Evolutionary conservation across 2,797 vertebrate genomes (phyloP), one percentile per base, ranked within the genome.

Genomic region (Sitta carolinensis): DNA sequence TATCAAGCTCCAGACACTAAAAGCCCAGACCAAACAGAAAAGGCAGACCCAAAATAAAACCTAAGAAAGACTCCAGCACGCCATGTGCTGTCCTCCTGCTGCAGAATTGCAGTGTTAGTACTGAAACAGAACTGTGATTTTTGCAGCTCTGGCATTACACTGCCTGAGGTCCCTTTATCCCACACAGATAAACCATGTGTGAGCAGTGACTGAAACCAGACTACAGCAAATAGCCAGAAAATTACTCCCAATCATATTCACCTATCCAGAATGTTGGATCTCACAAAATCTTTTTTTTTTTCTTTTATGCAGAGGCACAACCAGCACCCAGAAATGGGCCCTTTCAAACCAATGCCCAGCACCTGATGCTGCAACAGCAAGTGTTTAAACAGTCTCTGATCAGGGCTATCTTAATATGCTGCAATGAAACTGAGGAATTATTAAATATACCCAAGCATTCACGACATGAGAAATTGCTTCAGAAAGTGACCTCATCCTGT

Each of bases 111-210:
- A 66, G 17, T 3, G 54, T 14, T 15, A 45, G 48, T 15, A 59
- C 48, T 52, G 22, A 52, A 38, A 26, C 18, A 80, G 27, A 70
- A 19, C 45, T 38, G 23, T 9, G 11, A n/a, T n/a, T 84, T 81
- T 8, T 54, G 50, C 45, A 80, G 73, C 62, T 64, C 61, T 66
- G 54, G 47, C 34, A 63, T 48, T 32, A 22, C 9, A 15, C 22
- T 36, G 62, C 14, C 50, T 3, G 5, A 64, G n/a, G 34, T 30
- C 27, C n/a, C 55, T 55, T 40, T 11, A 59, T 19, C 42, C 69
- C 43, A 42, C 4, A 0, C 48, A 63, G 48, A 43, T 34, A 70
- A 85, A 40, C 8, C 3, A 3, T 2, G 2, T 2, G 1, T 5
- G 26, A 26, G 32, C 0, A 73, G 62, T 3, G 51, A 69, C 59